A percentile compares a stretch with the other conserved stretches of the same genome.
Evolutionary conservation across 2,888 invertebrate species (phyloP).

Genomic region (Acanthococcus lagerstroemiae): DNA sequence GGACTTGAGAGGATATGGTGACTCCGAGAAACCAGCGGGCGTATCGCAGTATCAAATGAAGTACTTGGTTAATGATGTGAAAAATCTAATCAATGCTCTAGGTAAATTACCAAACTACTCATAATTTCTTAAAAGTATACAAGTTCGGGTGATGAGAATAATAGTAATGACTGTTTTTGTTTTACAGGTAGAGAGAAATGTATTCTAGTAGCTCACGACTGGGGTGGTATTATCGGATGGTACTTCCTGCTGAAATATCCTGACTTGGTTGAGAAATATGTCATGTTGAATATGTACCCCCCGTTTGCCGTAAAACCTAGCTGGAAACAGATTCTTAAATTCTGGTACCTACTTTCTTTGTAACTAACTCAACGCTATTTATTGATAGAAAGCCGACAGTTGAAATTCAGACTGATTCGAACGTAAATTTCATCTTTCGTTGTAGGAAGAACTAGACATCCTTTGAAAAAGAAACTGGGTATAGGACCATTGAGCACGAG

Average conservation of each 20-base stretch:
- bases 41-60: slow-evolving; percentile 40
- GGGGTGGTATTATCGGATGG: slow-evolving; percentile 55
- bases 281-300: slow-evolving; percentile 48
- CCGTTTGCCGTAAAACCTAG: slow-evolving; percentile 44
- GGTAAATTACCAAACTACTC: no score
- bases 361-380: no score
- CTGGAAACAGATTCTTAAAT: slow-evolving; percentile 44
- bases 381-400: no score
- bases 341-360: slow-evolving; percentile 47
- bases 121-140: background rate
- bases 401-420: no score
- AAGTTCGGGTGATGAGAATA: background rate
- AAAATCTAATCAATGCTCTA: slow-evolving; percentile 48
- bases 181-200: slow-evolving; percentile 47
- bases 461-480: no score
- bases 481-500: no score
- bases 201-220: slow-evolving; percentile 55
- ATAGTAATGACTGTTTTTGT: no score
- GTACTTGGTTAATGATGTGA: slow-evolving; percentile 50
- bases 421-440: no score
- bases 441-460: no score
- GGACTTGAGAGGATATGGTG: slow-evolving; percentile 52
- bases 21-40: slow-evolving; percentile 54
- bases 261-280: slow-evolving; percentile 47
- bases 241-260: slow-evolving; percentile 48